These are phyloP conservation scores for Cyanoramphus novaezelandiae DNA, from an alignment of 2,113 vertebrate genomes.

Conservation along the genomic window DNA sequence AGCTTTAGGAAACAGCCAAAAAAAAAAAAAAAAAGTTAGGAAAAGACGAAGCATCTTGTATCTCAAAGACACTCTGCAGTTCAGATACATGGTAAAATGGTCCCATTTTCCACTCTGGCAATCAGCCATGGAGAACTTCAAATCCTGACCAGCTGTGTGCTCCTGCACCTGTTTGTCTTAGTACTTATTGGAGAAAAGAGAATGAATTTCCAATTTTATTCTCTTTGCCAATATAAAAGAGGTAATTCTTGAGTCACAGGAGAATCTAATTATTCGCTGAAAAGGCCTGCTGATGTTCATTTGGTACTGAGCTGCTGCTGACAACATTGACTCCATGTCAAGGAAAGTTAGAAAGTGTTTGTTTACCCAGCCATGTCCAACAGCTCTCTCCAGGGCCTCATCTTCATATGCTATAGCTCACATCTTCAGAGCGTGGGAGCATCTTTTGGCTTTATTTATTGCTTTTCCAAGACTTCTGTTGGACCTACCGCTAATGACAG, in stretches of 20 bases:
- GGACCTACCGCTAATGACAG: not conserved
- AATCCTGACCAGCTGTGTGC: conserved; percentile 12
- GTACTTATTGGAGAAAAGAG: not conserved
- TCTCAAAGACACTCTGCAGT: not conserved
- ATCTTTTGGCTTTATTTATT: not conserved
- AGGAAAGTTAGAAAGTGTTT: conserved; percentile 18
- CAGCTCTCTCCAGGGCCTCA: not conserved
- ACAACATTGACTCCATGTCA: not conserved
- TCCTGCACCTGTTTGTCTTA: not conserved
- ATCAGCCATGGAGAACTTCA: not conserved
- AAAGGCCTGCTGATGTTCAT: not conserved
- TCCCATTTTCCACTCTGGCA: not conserved
- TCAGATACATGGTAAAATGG: not conserved
- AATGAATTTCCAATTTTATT: not conserved
- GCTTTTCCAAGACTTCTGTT: not conserved
- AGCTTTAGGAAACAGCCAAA: not conserved
- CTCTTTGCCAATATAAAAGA: not conserved
- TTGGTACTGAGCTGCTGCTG: conserved; percentile 8
- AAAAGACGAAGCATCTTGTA: not conserved
- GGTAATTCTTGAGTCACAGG: not conserved
- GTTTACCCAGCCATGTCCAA: not conserved
- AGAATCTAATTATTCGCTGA: not conserved
- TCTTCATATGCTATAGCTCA: not conserved
- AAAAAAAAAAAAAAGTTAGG: not conserved
- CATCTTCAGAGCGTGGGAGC: not conserved